Conservation (phyloP, 2,113 vertebrate species). For the Myotis lucifugus region DNA sequence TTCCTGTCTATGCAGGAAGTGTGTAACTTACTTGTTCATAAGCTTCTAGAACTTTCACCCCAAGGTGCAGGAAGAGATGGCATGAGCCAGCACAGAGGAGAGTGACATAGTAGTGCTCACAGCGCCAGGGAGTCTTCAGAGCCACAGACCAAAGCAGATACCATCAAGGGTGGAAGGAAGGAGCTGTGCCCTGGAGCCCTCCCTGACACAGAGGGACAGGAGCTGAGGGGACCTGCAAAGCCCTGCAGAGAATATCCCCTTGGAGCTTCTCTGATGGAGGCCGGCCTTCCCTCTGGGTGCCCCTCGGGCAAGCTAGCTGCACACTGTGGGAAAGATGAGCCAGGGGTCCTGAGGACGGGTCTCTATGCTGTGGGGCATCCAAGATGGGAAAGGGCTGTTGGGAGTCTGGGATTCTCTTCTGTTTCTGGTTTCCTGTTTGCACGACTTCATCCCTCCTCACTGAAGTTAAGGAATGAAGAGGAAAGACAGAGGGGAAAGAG, state of each 20-base stretch:
- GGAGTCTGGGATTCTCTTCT: background rate
- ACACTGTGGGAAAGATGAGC: background rate
- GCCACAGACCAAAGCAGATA: background rate
- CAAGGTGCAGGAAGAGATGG: background rate
- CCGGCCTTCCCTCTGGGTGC: background rate
- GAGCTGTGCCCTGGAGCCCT: background rate
- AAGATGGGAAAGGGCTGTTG: background rate
- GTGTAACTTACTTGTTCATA: background rate
- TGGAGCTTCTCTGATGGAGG: background rate
- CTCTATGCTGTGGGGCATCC: background rate
- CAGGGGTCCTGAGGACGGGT: background rate
- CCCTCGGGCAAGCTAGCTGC: background rate
- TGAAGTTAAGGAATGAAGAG: background rate
- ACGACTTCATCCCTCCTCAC: background rate
- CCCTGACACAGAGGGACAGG: accelerated
- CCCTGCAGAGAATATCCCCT: background rate
- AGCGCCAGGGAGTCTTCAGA: background rate
- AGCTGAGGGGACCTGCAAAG: background rate
- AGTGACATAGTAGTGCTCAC: no score
- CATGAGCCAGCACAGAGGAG: background rate
- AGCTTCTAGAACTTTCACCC: background rate
- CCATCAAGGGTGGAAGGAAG: background rate
- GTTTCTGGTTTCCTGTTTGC: background rate
- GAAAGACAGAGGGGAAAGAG: background rate
- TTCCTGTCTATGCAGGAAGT: background rate